Conservation (phyloP, 2,113 vertebrate genomes). For the Ardeotis arabs region DNA sequence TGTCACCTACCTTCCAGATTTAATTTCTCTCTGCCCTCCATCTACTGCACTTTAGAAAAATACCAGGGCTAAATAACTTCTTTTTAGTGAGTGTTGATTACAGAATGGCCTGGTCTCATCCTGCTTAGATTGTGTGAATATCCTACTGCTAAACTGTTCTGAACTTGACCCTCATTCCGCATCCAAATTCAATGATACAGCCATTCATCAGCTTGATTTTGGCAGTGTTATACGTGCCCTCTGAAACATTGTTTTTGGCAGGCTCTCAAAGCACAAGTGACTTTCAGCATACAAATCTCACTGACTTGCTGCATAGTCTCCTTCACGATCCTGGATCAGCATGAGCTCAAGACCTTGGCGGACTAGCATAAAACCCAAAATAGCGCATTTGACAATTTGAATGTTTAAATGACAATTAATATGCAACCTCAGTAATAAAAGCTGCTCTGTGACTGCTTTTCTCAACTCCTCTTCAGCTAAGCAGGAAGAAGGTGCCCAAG, state of each 20-base stretch:
- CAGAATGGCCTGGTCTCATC: constrained; percentile 1
- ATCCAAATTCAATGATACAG: constrained; percentile 64
- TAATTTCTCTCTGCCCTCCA: constrained; percentile 6
- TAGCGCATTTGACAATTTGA: background rate
- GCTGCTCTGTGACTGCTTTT: background rate
- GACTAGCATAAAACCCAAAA: background rate
- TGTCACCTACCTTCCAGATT: constrained; percentile 12
- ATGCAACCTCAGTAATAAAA: background rate
- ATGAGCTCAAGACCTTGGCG: constrained; percentile 26
- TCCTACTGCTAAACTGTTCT: constrained; percentile 33
- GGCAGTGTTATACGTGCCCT: constrained; percentile 69
- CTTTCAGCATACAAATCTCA: constrained; percentile 68
- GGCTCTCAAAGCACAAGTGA: constrained; percentile 57
- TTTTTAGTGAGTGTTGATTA: constrained; percentile 55
- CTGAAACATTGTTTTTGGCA: constrained; percentile 73
- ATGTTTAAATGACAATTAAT: background rate
- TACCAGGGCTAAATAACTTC: background rate
- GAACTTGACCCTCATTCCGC: constrained; percentile 60
- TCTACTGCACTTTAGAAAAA: background rate
- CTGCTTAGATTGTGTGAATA: constrained; percentile 34
- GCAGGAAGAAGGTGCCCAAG: background rate
- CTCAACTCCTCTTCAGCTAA: background rate
- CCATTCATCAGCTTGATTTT: constrained; percentile 73
- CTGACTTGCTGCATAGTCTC: constrained; percentile 32
- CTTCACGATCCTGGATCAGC: constrained; percentile 36